Conservation (phyloP, 2,888 invertebrate genomes). For the Cotesia congregata region DNA sequence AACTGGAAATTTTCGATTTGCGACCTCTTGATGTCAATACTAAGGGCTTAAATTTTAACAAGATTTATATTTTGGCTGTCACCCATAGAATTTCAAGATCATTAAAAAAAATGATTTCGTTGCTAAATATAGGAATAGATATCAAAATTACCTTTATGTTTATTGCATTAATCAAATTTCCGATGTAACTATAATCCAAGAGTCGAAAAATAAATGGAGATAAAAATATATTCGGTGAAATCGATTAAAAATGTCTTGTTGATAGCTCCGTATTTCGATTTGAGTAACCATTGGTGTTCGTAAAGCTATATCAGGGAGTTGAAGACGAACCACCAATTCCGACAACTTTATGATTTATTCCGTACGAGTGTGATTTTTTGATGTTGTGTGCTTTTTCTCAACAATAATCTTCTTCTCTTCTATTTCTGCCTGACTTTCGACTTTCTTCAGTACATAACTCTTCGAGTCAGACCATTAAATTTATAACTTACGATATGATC, state of each 20-base stretch:
- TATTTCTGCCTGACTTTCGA: slow-evolving; percentile 15
- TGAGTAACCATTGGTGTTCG: background rate
- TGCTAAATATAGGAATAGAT: too few species aligned
- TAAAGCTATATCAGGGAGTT: background rate
- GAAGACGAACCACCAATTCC: slow-evolving; percentile 45
- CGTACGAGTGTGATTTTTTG: slow-evolving; percentile 49
- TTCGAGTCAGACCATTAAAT: slow-evolving; percentile 7
- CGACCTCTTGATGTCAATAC: too few species aligned
- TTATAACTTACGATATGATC: slow-evolving; percentile 15
- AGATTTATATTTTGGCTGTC: too few species aligned
- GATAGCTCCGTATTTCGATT: background rate
- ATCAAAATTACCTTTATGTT: slow-evolving; percentile 6
- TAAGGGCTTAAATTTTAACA: too few species aligned
- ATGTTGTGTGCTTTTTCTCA: slow-evolving; percentile 39
- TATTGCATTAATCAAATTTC: slow-evolving; percentile 14
- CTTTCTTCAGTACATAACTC: slow-evolving; percentile 18
- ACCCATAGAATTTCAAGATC: too few species aligned
- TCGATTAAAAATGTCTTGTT: slow-evolving; percentile 20
- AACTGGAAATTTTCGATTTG: too few species aligned
- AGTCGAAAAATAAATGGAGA: background rate
- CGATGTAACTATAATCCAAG: background rate
- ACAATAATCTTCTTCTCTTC: slow-evolving; percentile 42
- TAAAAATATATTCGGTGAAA: background rate
- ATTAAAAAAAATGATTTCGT: too few species aligned
- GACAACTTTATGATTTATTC: slow-evolving; percentile 49